Evolutionary conservation across 37 sponge, comb jelly and placozoan genomes (phyloP).

Genomic region (Tethya wilhelma): DNA sequence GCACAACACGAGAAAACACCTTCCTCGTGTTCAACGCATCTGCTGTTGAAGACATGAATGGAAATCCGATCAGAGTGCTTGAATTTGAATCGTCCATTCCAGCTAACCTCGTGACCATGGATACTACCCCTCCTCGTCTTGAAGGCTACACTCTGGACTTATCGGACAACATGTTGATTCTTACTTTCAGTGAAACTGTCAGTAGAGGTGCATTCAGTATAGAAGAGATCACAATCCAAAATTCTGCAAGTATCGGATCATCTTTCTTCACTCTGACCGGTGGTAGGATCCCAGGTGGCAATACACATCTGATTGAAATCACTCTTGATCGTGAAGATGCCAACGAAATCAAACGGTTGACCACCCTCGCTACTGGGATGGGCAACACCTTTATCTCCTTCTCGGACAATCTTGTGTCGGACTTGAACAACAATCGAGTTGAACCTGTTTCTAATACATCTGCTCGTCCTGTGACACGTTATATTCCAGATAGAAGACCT

Average conservation of each 20-base stretch:
- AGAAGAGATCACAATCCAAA: conserved; percentile 66
- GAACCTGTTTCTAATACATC: neutral
- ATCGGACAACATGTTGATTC: conserved; percentile 49
- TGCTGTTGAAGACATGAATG: conserved; percentile 82
- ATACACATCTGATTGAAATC: conserved; percentile 63
- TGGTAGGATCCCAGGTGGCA: conserved; percentile 53
- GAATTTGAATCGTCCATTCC: conserved; percentile 26
- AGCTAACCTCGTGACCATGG: conserved; percentile 50
- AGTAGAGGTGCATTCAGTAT: conserved; percentile 40
- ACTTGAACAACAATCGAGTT: conserved; percentile 65
- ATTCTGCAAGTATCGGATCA: neutral
- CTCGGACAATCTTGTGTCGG: conserved; percentile 48
- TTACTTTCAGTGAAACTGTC: conserved; percentile 86
- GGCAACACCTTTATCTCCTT: conserved; percentile 64
- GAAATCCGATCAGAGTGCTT: conserved; percentile 37
- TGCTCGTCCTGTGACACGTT: conserved; percentile 27
- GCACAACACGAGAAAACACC: conserved; percentile 67
- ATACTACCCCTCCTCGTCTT: conserved; percentile 63
- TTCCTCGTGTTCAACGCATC: conserved; percentile 48
- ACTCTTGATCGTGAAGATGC: conserved; percentile 65
- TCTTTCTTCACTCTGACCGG: conserved; percentile 54
- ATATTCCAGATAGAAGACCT: conserved; percentile 40
- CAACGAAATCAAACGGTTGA: conserved; percentile 74
- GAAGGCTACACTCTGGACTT: conserved; percentile 64
- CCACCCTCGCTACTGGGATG: conserved; percentile 46